phyloP scores from a whole-genome alignment of 35 echinoderm and acorn worm species.

The Heliocidaris tuberculata region DNA sequence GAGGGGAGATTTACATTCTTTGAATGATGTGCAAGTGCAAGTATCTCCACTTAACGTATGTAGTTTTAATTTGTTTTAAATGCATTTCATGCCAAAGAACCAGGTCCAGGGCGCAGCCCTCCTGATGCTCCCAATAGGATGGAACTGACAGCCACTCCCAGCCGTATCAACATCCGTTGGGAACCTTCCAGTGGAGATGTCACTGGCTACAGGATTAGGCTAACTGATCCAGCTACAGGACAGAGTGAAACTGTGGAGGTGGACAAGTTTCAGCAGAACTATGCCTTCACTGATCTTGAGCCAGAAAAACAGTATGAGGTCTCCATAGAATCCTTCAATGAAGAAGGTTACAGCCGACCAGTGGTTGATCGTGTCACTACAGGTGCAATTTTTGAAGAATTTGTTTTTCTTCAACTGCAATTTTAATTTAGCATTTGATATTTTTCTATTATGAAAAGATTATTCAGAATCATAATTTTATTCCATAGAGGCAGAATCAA shows the following conservation, averaged over 20 bases:
- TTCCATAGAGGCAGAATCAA: too few species aligned
- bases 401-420: not conserved
- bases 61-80: too few species aligned
- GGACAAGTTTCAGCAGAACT: not conserved
- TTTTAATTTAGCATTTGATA: too few species aligned
- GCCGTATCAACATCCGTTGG: slow-evolving; percentile 8
- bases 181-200: not conserved
- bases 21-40: not conserved
- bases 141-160: not conserved
- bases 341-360: not conserved
- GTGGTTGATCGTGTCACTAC: not conserved
- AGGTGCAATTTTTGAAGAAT: not conserved
- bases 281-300: slow-evolving; percentile 1
- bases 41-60: too few species aligned
- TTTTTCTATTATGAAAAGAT: too few species aligned
- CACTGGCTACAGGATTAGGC: not conserved
- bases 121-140: not conserved
- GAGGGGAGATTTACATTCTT: not conserved
- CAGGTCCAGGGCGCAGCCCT: not conserved
- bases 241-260: not conserved
- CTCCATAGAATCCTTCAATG: not conserved
- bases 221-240: not conserved
- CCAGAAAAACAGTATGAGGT: slow-evolving; percentile 25
- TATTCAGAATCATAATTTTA: too few species aligned
- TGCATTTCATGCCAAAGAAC: not conserved